Evolutionary conservation across 2,113 vertebrate species (phyloP).

Genomic region (Oceanodroma tethys): DNA sequence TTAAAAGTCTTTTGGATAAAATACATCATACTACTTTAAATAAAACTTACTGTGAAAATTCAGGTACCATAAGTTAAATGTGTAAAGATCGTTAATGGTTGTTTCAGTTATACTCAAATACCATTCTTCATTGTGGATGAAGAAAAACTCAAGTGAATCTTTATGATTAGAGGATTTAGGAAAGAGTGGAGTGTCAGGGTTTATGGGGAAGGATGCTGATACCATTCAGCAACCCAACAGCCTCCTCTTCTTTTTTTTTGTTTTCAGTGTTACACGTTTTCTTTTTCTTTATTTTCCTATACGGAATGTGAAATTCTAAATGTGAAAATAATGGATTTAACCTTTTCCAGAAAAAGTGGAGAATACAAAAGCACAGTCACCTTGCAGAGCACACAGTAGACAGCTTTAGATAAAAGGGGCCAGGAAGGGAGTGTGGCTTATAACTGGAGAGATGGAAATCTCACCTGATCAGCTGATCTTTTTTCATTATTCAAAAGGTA

Average conservation of each 20-base stretch:
- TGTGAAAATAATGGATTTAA: neutral
- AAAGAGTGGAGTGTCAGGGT: neutral
- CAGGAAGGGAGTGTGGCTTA: neutral
- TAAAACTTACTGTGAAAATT: neutral
- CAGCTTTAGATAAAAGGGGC: neutral
- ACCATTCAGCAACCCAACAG: neutral
- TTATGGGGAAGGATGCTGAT: neutral
- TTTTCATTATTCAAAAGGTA: neutral
- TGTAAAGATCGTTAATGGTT: neutral
- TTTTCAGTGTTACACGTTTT: neutral
- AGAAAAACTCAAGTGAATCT: neutral
- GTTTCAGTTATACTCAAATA: neutral
- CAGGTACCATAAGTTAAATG: neutral
- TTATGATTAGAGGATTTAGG: neutral
- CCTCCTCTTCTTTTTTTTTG: neutral
- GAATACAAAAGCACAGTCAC: neutral
- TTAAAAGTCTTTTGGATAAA: neutral
- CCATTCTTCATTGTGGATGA: neutral
- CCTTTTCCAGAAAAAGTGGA: neutral
- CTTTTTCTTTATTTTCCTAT: neutral
- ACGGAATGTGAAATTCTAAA: neutral
- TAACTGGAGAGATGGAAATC: neutral
- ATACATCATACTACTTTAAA: neutral
- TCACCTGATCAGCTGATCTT: neutral
- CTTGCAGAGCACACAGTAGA: neutral